Percentiles rank a stretch among this genome's conserved stretches.
These are phyloP conservation scores for Clarias magur DNA, from an alignment of 2,113 vertebrate species.

Conservation along the genomic window DNA sequence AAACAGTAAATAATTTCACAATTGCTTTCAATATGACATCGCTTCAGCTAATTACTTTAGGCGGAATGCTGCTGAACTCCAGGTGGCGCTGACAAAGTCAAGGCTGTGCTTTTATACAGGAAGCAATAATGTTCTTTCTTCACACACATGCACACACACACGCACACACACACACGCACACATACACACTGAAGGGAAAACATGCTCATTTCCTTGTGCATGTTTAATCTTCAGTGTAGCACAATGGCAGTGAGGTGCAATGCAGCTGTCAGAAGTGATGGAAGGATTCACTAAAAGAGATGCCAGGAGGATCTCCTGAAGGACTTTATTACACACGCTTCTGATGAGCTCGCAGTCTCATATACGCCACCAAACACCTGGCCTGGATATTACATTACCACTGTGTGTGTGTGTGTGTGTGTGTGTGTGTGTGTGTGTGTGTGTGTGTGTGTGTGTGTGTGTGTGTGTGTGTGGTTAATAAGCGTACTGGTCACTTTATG, in stretches of 20 bases:
- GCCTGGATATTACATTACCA: constrained; percentile 13
- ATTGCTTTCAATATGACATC: not conserved
- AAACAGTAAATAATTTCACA: not conserved
- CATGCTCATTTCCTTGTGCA: constrained; percentile 19
- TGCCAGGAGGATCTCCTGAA: not conserved
- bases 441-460: not conserved
- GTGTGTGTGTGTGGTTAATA: constrained; percentile 13
- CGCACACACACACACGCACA: not conserved
- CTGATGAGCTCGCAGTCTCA: not conserved
- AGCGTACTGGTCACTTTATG: constrained; percentile 13
- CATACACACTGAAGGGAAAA: not conserved
- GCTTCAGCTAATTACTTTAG: not conserved
- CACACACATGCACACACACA: not conserved
- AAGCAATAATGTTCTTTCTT: not conserved
- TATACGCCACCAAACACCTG: constrained; percentile 3
- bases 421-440: not conserved
- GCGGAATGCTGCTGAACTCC: not conserved
- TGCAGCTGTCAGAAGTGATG: constrained; percentile 36
- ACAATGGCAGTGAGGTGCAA: constrained; percentile 24
- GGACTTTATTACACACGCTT: constrained; percentile 17
- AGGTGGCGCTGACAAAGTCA: not conserved
- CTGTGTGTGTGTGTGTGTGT: not conserved
- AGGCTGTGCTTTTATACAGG: not conserved
- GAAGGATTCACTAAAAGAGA: constrained; percentile 8
- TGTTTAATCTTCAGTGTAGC: not conserved